These are phyloP conservation scores for Mimachlamys varia DNA, from an alignment of 2,888 invertebrate species.

Conservation along the genomic window DNA sequence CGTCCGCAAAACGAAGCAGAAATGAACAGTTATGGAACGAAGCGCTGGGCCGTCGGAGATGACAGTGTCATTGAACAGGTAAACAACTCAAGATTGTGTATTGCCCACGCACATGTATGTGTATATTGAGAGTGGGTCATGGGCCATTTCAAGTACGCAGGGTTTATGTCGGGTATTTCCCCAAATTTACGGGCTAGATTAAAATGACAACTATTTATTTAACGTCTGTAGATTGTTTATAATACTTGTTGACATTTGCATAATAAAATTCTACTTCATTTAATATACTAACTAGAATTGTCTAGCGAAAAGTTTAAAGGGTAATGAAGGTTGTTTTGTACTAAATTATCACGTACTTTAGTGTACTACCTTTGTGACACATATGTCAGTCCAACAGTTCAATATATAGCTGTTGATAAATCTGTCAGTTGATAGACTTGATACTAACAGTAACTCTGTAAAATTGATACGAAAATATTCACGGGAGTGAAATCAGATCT, in stretches of 20 bases:
- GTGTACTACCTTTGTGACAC: not conserved
- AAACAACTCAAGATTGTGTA: constrained; percentile 32
- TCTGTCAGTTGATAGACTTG: too few species aligned
- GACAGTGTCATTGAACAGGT: constrained; percentile 89
- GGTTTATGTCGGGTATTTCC: not conserved
- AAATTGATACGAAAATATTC: too few species aligned
- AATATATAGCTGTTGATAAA: too few species aligned
- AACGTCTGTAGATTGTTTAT: not conserved
- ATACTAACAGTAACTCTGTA: too few species aligned
- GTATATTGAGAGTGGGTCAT: not conserved
- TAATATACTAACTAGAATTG: too few species aligned
- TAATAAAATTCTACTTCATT: too few species aligned
- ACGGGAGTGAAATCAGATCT: too few species aligned
- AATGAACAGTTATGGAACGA: constrained; percentile 83
- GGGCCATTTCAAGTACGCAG: not conserved
- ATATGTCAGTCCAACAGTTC: not conserved
- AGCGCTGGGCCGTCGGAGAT: constrained; percentile 92
- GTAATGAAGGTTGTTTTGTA: not conserved
- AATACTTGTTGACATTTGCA: too few species aligned
- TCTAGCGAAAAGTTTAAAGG: not conserved
- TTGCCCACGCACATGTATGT: not conserved
- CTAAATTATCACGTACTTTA: constrained; percentile 14
- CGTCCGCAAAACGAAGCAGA: constrained; percentile 91
- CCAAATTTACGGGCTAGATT: not conserved
- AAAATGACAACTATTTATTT: not conserved